A percentile compares a stretch with the other conserved stretches of the same genome.
These are phyloP conservation scores for Siniperca undulata DNA, from an alignment of 2,797 vertebrate species.

Conservation along the genomic window DNA sequence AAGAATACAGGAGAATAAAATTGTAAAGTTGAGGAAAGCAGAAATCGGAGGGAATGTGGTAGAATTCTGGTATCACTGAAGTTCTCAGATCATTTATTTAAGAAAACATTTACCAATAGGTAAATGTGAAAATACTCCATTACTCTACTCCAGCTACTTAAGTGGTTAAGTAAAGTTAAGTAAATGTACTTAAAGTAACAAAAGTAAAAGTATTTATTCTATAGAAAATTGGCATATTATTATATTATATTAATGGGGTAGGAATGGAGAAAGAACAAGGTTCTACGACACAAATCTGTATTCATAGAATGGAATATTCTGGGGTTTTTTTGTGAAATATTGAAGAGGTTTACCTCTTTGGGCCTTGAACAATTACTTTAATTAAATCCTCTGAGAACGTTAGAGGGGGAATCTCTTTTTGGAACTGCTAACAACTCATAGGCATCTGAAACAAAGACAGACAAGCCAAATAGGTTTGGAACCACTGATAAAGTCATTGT, in stretches of 20 bases:
- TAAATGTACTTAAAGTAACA: not conserved
- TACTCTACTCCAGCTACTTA: not conserved
- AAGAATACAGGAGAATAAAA: conserved; percentile 12
- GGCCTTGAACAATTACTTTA: not conserved
- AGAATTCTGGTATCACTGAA: not conserved
- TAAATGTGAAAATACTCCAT: not conserved
- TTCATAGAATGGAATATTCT: not conserved
- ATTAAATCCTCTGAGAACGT: not conserved
- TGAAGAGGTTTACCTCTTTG: not conserved
- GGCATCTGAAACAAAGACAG: not conserved
- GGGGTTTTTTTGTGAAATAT: not conserved
- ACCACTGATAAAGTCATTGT: not conserved
- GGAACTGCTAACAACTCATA: too few relatives aligned
- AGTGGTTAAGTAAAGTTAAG: not conserved
- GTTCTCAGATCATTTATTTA: not conserved
- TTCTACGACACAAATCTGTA: not conserved
- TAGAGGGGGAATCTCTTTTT: not conserved
- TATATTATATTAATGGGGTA: not conserved
- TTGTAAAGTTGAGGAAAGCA: not conserved
- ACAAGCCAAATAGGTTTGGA: not conserved
- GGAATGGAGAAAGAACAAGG: not conserved
- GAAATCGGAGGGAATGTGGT: not conserved
- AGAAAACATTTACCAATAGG: not conserved
- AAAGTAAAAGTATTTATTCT: too few relatives aligned
- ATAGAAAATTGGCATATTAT: too few relatives aligned